Conservation (phyloP, 2,113 vertebrate species). For the Phaethon lepturus region DNA sequence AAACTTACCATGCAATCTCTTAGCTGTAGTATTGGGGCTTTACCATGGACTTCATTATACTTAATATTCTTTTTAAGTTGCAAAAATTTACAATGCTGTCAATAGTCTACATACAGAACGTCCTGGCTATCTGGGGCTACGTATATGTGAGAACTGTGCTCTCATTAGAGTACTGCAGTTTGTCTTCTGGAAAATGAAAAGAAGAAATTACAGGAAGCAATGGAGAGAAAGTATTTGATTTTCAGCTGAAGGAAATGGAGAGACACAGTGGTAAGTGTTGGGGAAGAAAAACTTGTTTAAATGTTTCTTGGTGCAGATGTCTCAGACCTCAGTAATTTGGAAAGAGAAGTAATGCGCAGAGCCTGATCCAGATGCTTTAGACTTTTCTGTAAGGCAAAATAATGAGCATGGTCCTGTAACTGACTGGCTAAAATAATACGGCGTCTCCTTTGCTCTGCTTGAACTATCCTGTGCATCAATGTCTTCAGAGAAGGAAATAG, state of each 20-base stretch:
- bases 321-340: accelerated
- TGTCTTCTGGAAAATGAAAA: background rate
- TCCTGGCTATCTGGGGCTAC: background rate
- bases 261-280: background rate
- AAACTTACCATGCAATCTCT: background rate
- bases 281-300: background rate
- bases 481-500: background rate
- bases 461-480: background rate
- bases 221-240: background rate
- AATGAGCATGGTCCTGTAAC: background rate
- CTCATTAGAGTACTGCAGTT: background rate
- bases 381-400: background rate
- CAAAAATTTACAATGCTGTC: background rate
- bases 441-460: background rate
- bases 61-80: background rate
- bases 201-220: background rate
- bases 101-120: background rate
- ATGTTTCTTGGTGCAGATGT: background rate
- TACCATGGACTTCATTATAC: background rate
- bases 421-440: background rate
- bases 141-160: background rate
- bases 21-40: background rate
- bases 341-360: background rate
- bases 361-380: background rate
- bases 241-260: background rate